These are phyloP conservation scores for Gari tellinella DNA, from an alignment of 2,888 invertebrate genomes.

Conservation along the genomic window DNA sequence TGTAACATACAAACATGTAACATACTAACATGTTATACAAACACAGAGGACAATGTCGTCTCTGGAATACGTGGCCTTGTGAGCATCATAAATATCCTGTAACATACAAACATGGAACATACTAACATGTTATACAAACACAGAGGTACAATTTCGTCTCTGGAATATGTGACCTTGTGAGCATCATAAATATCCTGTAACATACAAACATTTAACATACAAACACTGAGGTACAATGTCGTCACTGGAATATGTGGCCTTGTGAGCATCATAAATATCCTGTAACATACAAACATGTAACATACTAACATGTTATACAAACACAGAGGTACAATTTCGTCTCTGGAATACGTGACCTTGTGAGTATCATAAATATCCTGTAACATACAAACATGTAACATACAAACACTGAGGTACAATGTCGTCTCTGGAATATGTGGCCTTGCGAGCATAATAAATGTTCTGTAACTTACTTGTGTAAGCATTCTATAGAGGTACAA, in stretches of 20 bases:
- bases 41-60: no score
- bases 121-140: no score
- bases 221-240: conserved; percentile 51
- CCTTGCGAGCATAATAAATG: conserved; percentile 77
- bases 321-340: conserved; percentile 54
- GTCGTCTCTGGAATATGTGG: conserved; percentile 68
- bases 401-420: conserved; percentile 49
- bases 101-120: no score
- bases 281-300: conserved; percentile 62
- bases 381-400: no score
- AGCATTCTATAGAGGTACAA: conserved; percentile 48
- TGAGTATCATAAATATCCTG: conserved; percentile 79
- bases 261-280: conserved; percentile 79
- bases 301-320: no score
- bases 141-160: conserved; percentile 54
- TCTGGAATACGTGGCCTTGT: no score
- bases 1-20: conserved; percentile 77
- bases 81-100: no score
- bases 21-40: no score
- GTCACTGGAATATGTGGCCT: conserved; percentile 68
- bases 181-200: conserved; percentile 78
- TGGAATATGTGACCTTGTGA: conserved; percentile 74
- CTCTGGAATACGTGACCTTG: conserved; percentile 68
- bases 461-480: conserved; percentile 75
- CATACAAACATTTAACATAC: conserved; percentile 77